phyloP scores from a whole-genome alignment of 1,140 invertebrate species.

The Halyomorpha halys region DNA sequence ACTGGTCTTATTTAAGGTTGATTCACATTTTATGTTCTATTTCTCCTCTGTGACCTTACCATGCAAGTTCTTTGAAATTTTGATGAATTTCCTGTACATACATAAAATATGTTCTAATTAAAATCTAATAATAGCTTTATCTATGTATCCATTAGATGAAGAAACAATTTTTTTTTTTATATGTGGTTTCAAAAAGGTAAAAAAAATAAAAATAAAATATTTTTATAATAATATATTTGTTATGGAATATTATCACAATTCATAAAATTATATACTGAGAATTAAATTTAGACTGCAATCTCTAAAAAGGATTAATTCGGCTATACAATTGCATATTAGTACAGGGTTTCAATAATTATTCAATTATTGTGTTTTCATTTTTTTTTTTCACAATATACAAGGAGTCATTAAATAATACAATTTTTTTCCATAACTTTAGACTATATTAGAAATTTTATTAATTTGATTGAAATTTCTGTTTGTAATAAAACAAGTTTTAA shows the following conservation, averaged over 20 bases:
- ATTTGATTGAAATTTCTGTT: conserved; percentile 8
- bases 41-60: too few relatives aligned
- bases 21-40: too few relatives aligned
- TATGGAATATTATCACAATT: conserved; percentile 26
- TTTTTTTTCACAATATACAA: conserved; percentile 2
- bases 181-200: not conserved
- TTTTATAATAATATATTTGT: conserved; percentile 22
- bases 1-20: too few relatives aligned
- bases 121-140: too few relatives aligned
- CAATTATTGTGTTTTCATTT: too few relatives aligned
- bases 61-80: too few relatives aligned
- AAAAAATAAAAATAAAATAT: not conserved
- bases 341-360: conserved; percentile 2
- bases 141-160: too few relatives aligned
- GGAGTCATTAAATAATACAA: not conserved
- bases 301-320: not conserved
- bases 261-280: conserved; percentile 5
- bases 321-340: too few relatives aligned
- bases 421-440: conserved; percentile 11
- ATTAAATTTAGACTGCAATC: conserved; percentile 14
- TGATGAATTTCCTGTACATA: too few relatives aligned
- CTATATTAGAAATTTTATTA: conserved; percentile 17
- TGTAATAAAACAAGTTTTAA: conserved; percentile 21
- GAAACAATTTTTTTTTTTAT: too few relatives aligned
- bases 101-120: too few relatives aligned